Conservation (phyloP, 2,113 vertebrate genomes). For the Orientallactaga bullata region DNA sequence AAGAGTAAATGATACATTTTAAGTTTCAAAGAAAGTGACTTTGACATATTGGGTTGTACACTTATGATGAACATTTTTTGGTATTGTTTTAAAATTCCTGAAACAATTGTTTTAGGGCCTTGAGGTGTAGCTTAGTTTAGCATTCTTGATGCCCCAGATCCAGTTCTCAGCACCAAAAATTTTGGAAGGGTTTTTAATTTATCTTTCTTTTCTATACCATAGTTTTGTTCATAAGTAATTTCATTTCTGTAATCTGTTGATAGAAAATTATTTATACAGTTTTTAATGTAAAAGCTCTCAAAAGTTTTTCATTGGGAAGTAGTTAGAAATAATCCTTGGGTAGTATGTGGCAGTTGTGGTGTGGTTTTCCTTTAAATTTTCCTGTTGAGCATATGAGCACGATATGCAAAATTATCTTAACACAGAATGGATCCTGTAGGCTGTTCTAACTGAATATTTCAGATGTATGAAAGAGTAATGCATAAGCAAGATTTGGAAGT, state of each 20-base stretch:
- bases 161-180: not conserved
- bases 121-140: not conserved
- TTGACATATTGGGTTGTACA: not conserved
- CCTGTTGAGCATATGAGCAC: not conserved
- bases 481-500: not conserved
- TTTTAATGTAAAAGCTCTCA: no score
- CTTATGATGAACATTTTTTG: not conserved
- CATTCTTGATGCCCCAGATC: not conserved
- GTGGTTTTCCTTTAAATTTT: not conserved
- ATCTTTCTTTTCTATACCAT: no score
- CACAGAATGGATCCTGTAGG: not conserved
- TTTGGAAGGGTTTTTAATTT: no score
- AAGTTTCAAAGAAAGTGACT: slow-evolving; percentile 20
- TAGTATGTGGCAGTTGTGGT: not conserved
- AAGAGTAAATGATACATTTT: slow-evolving; percentile 31
- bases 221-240: slow-evolving; percentile 17
- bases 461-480: slow-evolving; percentile 9
- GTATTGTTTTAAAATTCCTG: not conserved
- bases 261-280: slow-evolving; percentile 15
- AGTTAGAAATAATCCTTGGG: slow-evolving; percentile 48
- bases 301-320: not conserved
- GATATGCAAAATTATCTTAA: slow-evolving; percentile 4
- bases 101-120: not conserved
- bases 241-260: slow-evolving; percentile 6
- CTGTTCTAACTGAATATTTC: not conserved